These are phyloP conservation scores for Hylia prasina DNA, from an alignment of 2,113 vertebrate species.

Conservation along the genomic window DNA sequence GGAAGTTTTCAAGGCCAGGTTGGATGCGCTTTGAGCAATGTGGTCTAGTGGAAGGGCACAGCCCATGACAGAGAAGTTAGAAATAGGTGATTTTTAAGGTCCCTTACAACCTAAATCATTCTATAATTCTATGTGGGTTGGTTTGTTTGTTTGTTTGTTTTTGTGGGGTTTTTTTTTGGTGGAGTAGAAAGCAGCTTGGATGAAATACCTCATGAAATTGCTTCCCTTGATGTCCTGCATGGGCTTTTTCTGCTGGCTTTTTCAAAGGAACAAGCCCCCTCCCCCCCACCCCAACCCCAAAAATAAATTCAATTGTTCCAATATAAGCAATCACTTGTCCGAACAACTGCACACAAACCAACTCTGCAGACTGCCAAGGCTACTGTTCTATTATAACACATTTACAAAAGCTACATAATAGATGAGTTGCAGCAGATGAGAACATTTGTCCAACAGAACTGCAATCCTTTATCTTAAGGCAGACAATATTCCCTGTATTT, in stretches of 20 bases:
- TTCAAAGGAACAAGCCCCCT: neutral
- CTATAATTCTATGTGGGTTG: neutral
- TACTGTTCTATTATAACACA: neutral
- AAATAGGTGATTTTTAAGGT: neutral
- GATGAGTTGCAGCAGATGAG: conserved; percentile 7
- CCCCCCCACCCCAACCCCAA: rapidly evolving
- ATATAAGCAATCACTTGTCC: neutral
- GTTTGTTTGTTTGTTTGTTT: too few species aligned
- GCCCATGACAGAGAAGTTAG: neutral
- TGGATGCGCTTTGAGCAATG: neutral
- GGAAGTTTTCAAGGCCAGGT: neutral
- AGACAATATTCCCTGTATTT: neutral
- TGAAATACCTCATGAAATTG: neutral
- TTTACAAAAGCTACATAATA: conserved; percentile 36
- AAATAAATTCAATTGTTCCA: neutral
- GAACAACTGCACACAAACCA: neutral
- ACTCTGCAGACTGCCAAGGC: neutral
- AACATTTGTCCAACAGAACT: neutral
- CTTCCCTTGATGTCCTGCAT: neutral
- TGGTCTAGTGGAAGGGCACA: neutral
- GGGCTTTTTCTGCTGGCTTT: neutral
- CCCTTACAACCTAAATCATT: neutral
- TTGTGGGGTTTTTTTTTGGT: neutral
- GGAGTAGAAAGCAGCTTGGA: neutral
- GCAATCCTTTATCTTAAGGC: neutral